A percentile compares a stretch with the other conserved stretches of the same genome.
Evolutionary conservation across 1,140 invertebrate genomes (phyloP).

Genomic region (Bombus turneri): DNA sequence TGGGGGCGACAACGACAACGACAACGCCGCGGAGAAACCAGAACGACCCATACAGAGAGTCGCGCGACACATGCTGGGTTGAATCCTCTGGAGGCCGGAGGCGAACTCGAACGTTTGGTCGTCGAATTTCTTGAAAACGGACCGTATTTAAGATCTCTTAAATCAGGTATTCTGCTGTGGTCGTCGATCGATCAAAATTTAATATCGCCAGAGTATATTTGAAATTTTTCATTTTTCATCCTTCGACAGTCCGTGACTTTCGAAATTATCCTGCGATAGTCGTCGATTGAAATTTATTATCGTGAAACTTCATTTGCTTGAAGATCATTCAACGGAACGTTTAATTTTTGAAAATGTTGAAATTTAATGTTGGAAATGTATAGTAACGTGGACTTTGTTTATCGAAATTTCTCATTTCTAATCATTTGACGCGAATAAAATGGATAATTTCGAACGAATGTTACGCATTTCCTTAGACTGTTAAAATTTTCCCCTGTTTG

Average conservation of each 20-base stretch:
- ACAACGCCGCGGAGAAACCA: conserved; percentile 40
- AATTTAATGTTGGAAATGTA: too few species aligned
- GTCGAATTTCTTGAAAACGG: not conserved
- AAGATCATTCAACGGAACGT: too few species aligned
- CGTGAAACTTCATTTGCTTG: too few species aligned
- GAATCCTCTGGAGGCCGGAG: not conserved
- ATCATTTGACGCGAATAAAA: too few species aligned
- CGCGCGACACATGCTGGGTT: not conserved
- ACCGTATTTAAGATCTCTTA: not conserved
- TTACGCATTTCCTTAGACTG: too few species aligned
- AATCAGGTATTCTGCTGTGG: not conserved
- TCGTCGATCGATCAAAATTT: not conserved
- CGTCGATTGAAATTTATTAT: too few species aligned
- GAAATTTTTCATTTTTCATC: not conserved
- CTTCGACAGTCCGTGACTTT: not conserved
- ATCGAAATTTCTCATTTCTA: too few species aligned
- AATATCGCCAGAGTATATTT: not conserved
- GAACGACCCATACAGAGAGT: conserved; percentile 17
- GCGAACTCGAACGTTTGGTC: not conserved
- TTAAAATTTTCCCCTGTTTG: too few species aligned
- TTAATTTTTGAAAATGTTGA: too few species aligned
- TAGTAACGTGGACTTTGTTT: too few species aligned
- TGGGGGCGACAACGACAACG: conserved; percentile 6
- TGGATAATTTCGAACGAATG: too few species aligned
- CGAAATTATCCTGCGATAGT: too few species aligned